Evolutionary conservation across 1,140 invertebrate genomes (phyloP).

Genomic region (Caerostris extrusa): DNA sequence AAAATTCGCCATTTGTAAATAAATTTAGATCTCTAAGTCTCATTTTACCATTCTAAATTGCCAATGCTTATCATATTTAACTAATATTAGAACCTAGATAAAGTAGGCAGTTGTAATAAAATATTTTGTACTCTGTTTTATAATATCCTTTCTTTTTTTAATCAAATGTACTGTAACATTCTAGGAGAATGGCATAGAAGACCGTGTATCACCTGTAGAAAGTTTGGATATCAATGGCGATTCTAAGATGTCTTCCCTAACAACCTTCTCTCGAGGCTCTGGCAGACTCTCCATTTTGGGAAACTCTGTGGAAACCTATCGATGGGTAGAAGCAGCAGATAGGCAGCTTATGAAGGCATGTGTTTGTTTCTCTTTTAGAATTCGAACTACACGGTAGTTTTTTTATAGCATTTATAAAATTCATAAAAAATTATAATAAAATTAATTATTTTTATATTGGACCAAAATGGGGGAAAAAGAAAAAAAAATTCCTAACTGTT

Average conservation of each 20-base stretch:
- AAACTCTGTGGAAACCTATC: conserved; percentile 83
- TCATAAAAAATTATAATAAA: too few species aligned
- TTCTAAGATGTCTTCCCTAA: conserved; percentile 68
- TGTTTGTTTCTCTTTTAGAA: not conserved
- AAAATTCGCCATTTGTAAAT: not conserved
- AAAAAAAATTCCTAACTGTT: too few species aligned
- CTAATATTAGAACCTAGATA: not conserved
- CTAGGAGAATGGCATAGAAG: conserved; percentile 40
- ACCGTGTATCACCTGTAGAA: conserved; percentile 37
- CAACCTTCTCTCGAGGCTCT: conserved; percentile 83
- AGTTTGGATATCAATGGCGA: conserved; percentile 65
- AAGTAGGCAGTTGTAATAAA: not conserved
- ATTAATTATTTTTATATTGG: too few species aligned
- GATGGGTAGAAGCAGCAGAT: conserved; percentile 92
- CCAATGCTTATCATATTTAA: not conserved
- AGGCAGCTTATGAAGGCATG: conserved; percentile 81
- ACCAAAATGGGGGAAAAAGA: too few species aligned
- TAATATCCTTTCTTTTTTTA: not conserved
- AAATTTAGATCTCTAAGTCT: not conserved
- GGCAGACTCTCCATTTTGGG: conserved; percentile 94
- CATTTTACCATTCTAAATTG: not conserved
- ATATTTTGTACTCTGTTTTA: not conserved
- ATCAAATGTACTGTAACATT: not conserved
- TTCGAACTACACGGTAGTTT: not conserved
- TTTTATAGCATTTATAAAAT: too few species aligned